Evolutionary conservation across 2,888 invertebrate species (phyloP).

Genomic region (Dryobotodes eremita): DNA sequence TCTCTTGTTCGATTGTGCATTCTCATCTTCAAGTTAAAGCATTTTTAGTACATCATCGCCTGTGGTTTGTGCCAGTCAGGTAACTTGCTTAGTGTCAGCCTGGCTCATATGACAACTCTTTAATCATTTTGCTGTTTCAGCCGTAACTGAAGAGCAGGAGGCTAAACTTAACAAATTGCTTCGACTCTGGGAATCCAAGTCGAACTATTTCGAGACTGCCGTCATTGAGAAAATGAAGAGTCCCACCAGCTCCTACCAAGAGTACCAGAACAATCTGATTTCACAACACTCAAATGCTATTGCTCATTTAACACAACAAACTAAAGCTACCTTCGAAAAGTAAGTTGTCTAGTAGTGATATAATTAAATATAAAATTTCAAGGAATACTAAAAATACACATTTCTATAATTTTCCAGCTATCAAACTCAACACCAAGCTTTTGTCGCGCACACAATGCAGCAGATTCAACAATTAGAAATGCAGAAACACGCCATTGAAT

Average conservation of each 20-base stretch:
- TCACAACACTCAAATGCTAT: conserved; percentile 95
- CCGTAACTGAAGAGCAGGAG: conserved; percentile 96
- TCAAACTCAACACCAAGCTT: conserved; percentile 98
- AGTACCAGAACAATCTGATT: conserved; percentile 96
- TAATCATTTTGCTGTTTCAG: conserved; percentile 90
- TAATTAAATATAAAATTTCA: not conserved
- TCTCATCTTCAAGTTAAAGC: conserved; percentile 84
- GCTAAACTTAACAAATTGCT: conserved; percentile 97
- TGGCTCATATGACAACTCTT: conserved; percentile 83
- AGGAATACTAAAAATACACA: not conserved
- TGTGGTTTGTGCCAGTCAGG: conserved; percentile 87
- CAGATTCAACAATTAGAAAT: conserved; percentile 96
- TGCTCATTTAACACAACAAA: conserved; percentile 94
- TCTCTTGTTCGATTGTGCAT: conserved; percentile 87
- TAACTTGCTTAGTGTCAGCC: conserved; percentile 85
- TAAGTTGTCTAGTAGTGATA: conserved; percentile 73
- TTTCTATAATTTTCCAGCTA: conserved; percentile 89
- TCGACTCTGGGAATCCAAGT: conserved; percentile 99
- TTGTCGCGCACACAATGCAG: conserved; percentile 97
- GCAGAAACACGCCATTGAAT: conserved; percentile 93
- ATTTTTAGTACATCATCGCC: conserved; percentile 84
- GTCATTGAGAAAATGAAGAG: conserved; percentile 97
- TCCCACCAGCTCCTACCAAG: conserved; percentile 96
- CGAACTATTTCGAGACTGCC: conserved; percentile 95
- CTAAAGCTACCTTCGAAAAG: conserved; percentile 96